A percentile compares a stretch with the other conserved stretches of the same genome.
phyloP scores from a whole-genome alignment of 2,797 vertebrate species.

The Hirundo rustica region DNA sequence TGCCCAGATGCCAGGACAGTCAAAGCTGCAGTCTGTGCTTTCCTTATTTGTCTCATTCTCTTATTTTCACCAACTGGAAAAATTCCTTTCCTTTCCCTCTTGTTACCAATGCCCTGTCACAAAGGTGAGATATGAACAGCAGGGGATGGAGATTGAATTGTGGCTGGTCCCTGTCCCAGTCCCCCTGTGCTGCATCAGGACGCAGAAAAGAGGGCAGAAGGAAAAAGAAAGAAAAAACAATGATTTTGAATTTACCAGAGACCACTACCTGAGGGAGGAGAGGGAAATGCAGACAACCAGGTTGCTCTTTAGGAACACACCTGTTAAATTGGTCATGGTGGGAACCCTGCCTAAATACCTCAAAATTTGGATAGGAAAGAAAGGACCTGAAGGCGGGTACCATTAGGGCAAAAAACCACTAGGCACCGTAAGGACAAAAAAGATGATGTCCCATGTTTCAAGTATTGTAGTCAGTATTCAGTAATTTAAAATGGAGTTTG shows the following conservation, averaged over 20 bases:
- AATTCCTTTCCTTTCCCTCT: background rate
- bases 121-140: background rate
- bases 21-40: background rate
- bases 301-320: background rate
- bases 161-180: background rate
- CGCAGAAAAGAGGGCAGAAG: background rate
- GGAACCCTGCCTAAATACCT: background rate
- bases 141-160: background rate
- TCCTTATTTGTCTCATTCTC: background rate
- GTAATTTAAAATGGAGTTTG: background rate
- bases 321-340: fast-evolving
- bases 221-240: background rate
- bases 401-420: background rate
- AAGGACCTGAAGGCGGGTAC: background rate
- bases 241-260: background rate
- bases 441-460: fast-evolving
- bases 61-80: background rate
- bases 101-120: background rate
- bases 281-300: background rate
- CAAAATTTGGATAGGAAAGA: background rate
- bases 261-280: background rate
- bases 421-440: background rate
- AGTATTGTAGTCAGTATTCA: background rate
- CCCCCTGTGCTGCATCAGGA: background rate
- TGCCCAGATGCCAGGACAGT: background rate